A percentile compares a stretch with the other conserved stretches of the same genome.
These are phyloP conservation scores for Aphelenchoides besseyi DNA, from an alignment of 1,140 invertebrate genomes.

Conservation along the genomic window DNA sequence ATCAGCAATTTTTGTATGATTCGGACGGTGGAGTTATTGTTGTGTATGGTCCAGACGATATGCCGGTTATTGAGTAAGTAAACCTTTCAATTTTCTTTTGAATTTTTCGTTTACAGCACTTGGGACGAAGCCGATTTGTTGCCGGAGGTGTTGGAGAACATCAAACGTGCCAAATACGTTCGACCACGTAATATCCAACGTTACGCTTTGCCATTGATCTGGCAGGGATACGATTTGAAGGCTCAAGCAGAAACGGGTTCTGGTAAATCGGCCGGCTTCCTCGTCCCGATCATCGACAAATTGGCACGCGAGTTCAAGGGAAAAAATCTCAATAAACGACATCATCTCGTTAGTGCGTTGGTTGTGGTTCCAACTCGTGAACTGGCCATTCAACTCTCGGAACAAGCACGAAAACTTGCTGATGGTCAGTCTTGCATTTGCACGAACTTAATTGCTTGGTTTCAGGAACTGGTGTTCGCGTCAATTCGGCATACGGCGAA, in stretches of 20 bases:
- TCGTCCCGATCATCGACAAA: conserved; percentile 90
- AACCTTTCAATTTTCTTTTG: background rate
- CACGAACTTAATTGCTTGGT: background rate
- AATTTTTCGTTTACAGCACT: conserved; percentile 63
- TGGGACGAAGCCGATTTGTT: conserved; percentile 58
- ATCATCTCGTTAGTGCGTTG: conserved; percentile 85
- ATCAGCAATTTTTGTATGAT: conserved; percentile 80
- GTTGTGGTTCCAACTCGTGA: conserved; percentile 91
- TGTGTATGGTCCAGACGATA: conserved; percentile 70
- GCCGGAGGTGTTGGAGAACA: conserved; percentile 73
- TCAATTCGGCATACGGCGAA: conserved; percentile 44
- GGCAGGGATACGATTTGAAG: conserved; percentile 49
- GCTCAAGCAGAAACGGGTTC: conserved; percentile 64
- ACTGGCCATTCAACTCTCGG: conserved; percentile 91
- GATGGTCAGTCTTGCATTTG: conserved; percentile 68
- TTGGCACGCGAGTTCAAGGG: conserved; percentile 73
- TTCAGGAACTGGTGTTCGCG: conserved; percentile 45
- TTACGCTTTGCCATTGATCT: conserved; percentile 38
- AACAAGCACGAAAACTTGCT: conserved; percentile 91
- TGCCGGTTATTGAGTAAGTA: conserved; percentile 44
- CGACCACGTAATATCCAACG: conserved; percentile 70
- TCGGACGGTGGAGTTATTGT: conserved; percentile 78
- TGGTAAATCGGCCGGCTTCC: conserved; percentile 92
- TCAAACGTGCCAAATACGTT: conserved; percentile 76
- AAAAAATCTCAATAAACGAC: conserved; percentile 65